Conservation (phyloP, 2,888 invertebrate species). For the Peribatodes rhomboidaria region DNA sequence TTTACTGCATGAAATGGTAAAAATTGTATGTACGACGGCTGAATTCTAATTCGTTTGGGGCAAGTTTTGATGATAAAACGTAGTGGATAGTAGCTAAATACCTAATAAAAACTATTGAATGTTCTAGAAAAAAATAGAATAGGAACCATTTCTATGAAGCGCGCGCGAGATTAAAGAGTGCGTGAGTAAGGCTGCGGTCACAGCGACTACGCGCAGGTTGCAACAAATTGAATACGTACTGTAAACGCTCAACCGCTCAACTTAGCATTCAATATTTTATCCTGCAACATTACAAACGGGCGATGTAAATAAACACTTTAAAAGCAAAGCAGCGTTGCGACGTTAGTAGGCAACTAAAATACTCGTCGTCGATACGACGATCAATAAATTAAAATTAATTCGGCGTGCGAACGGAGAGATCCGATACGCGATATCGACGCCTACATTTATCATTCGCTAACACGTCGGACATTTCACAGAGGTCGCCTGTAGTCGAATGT, state of each 20-base stretch:
- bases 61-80: conserved; percentile 1
- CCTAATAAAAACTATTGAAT: neutral
- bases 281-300: conserved; percentile 53
- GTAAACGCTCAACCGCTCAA: conserved; percentile 40
- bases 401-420: conserved; percentile 86
- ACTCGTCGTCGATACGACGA: conserved; percentile 82
- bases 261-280: conserved; percentile 53
- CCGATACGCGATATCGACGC: conserved; percentile 86
- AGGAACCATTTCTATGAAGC: neutral
- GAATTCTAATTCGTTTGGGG: conserved; percentile 23
- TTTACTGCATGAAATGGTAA: conserved; percentile 44
- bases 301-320: conserved; percentile 71
- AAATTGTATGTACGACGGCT: conserved; percentile 22
- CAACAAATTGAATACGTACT: conserved; percentile 33
- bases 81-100: neutral
- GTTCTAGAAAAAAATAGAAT: neutral
- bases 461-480: conserved; percentile 85
- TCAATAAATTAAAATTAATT: conserved; percentile 87
- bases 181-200: conserved; percentile 18
- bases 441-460: conserved; percentile 87
- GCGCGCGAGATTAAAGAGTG: neutral
- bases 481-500: conserved; percentile 68
- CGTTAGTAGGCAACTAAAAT: conserved; percentile 83
- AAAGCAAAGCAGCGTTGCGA: conserved; percentile 72
- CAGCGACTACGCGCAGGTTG: conserved; percentile 16